Percentiles rank a stretch among this genome's conserved stretches.
phyloP scores from a whole-genome alignment of 2,888 invertebrate species.

The Odontocolon sp. region DNA sequence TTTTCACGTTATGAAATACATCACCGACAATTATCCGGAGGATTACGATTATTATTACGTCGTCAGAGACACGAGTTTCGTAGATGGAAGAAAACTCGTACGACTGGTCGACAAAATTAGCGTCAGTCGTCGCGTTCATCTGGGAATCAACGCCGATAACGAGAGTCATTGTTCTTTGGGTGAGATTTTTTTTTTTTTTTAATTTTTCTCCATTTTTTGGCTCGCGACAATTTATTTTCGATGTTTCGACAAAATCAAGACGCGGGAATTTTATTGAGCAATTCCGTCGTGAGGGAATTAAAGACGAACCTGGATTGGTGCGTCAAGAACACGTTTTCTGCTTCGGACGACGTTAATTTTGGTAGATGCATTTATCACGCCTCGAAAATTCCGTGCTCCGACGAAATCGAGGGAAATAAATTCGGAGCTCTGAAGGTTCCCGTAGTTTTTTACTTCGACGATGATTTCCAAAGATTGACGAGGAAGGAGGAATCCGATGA shows the following conservation, averaged over 20 bases:
- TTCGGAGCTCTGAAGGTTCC: constrained; percentile 68
- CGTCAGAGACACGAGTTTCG: constrained; percentile 91
- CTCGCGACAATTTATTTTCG: background rate
- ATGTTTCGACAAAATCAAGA: constrained; percentile 81
- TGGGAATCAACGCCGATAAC: constrained; percentile 86
- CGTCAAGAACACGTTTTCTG: constrained; percentile 91
- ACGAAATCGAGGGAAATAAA: constrained; percentile 82
- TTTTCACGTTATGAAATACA: constrained; percentile 94
- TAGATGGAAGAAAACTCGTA: constrained; percentile 89
- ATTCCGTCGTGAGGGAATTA: constrained; percentile 91
- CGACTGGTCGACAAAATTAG: constrained; percentile 89
- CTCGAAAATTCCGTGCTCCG: constrained; percentile 84
- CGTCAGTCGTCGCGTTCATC: constrained; percentile 92
- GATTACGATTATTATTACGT: constrained; percentile 97
- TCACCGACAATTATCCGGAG: constrained; percentile 93
- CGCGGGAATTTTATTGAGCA: constrained; percentile 93
- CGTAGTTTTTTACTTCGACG: constrained; percentile 77
- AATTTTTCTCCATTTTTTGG: constrained; percentile 22
- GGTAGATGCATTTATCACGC: constrained; percentile 93
- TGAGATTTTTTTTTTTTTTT: constrained; percentile 72
- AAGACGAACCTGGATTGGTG: constrained; percentile 93
- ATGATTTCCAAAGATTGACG: constrained; percentile 79
- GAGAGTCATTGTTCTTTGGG: constrained; percentile 87
- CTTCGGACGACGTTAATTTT: constrained; percentile 92
- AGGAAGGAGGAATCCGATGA: constrained; percentile 81